These are phyloP conservation scores for Lasioglossum leucozonium DNA, from an alignment of 2,888 invertebrate species.

Conservation along the genomic window DNA sequence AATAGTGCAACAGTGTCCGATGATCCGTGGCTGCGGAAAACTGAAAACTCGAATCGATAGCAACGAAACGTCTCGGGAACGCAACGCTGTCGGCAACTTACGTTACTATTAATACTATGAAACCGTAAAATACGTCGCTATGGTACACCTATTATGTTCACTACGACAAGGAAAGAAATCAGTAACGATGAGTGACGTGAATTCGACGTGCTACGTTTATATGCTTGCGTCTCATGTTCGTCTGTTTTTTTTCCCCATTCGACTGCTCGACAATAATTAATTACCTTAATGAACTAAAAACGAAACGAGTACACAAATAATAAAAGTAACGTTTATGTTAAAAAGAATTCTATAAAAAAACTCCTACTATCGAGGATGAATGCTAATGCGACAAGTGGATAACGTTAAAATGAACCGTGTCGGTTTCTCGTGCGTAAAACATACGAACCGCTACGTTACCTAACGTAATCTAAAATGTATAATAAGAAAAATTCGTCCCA, in stretches of 20 bases:
- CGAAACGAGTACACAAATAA: slow-evolving; percentile 22
- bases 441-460: slow-evolving; percentile 36
- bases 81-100: slow-evolving; percentile 69
- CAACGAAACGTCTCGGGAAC: slow-evolving; percentile 45
- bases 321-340: slow-evolving; percentile 30
- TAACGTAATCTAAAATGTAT: slow-evolving; percentile 44
- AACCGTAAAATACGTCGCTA: slow-evolving; percentile 64
- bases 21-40: slow-evolving; percentile 26
- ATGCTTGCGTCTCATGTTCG: slow-evolving; percentile 23
- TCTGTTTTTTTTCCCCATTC: neutral
- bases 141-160: slow-evolving; percentile 58
- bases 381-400: slow-evolving; percentile 20
- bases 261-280: slow-evolving; percentile 12
- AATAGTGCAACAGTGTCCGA: slow-evolving; percentile 27
- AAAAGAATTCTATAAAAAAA: slow-evolving; percentile 21
- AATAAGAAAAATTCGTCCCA: slow-evolving; percentile 36
- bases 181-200: slow-evolving; percentile 42
- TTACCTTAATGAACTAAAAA: neutral
- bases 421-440: slow-evolving; percentile 18
- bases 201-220: slow-evolving; percentile 38
- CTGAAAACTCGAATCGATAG: slow-evolving; percentile 15
- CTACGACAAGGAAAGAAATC: slow-evolving; percentile 53
- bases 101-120: slow-evolving; percentile 73
- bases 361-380: neutral
- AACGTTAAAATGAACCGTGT: slow-evolving; percentile 18